A percentile compares a stretch with the other conserved stretches of the same genome.
Conservation (phyloP, 2,797 vertebrate species). For the Threskiornis aethiopicus region DNA sequence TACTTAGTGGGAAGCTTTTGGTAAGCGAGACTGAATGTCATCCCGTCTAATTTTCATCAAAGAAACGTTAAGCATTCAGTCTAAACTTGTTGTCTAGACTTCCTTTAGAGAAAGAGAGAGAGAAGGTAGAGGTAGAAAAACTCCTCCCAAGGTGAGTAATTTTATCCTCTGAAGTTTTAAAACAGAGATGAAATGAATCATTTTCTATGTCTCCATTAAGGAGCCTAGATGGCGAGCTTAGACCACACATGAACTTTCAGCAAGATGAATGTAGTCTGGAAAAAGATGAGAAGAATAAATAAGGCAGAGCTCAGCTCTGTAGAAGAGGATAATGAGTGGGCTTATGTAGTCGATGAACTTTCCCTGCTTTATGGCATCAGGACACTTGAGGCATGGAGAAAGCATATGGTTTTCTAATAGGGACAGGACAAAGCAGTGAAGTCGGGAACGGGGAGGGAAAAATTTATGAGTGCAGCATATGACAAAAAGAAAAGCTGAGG, state of each 20-base stretch:
- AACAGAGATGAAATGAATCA: neutral
- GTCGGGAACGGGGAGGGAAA: neutral
- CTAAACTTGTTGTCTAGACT: neutral
- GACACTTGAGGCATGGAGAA: neutral
- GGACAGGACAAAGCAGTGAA: neutral
- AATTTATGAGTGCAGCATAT: neutral
- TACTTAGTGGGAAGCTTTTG: neutral
- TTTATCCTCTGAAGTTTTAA: constrained; percentile 16
- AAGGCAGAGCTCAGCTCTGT: neutral
- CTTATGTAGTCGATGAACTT: constrained; percentile 3
- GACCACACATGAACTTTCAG: constrained; percentile 51
- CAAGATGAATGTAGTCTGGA: constrained; percentile 13
- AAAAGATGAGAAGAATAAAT: constrained; percentile 22
- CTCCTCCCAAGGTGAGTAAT: neutral
- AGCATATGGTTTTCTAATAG: neutral
- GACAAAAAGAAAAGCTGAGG: neutral
- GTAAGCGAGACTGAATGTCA: neutral
- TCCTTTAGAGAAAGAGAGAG: neutral
- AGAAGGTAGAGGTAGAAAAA: neutral
- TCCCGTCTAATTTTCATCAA: neutral
- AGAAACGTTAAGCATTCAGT: neutral
- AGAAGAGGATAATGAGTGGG: neutral
- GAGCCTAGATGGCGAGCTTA: constrained; percentile 61
- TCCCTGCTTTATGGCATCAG: neutral
- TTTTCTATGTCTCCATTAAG: constrained; percentile 20